A percentile compares a stretch with the other conserved stretches of the same genome.
Evolutionary conservation across 2,113 vertebrate species (phyloP).

Genomic region (Bubo bubo): DNA sequence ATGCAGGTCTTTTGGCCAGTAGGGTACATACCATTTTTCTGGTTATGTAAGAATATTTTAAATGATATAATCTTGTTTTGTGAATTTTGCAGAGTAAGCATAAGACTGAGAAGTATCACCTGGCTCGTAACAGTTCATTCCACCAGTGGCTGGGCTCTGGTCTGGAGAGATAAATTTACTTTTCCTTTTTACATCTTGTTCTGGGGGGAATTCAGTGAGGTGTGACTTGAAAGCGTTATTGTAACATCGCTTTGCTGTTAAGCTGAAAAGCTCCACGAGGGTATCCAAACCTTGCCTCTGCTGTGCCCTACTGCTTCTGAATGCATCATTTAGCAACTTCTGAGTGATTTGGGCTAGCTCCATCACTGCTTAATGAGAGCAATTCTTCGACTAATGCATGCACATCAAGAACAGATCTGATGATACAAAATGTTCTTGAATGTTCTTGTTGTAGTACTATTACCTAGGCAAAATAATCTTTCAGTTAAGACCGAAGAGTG

Average conservation of each 20-base stretch:
- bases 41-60: neutral
- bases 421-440: neutral
- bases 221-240: neutral
- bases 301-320: neutral
- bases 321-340: neutral
- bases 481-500: neutral
- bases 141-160: neutral
- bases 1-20: neutral
- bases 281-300: neutral
- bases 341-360: neutral
- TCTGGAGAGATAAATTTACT: neutral
- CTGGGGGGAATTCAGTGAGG: neutral
- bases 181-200: neutral
- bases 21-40: neutral
- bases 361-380: neutral
- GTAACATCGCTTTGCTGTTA: neutral
- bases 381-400: neutral
- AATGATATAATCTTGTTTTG: neutral
- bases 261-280: accelerated
- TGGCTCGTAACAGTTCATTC: neutral
- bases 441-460: neutral
- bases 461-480: neutral
- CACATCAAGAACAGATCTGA: neutral
- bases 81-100: neutral
- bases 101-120: neutral